Percentiles rank a stretch among this genome's conserved stretches.
Conservation (phyloP, 2,888 invertebrate species). For the Synanthedon formicaeformis region DNA sequence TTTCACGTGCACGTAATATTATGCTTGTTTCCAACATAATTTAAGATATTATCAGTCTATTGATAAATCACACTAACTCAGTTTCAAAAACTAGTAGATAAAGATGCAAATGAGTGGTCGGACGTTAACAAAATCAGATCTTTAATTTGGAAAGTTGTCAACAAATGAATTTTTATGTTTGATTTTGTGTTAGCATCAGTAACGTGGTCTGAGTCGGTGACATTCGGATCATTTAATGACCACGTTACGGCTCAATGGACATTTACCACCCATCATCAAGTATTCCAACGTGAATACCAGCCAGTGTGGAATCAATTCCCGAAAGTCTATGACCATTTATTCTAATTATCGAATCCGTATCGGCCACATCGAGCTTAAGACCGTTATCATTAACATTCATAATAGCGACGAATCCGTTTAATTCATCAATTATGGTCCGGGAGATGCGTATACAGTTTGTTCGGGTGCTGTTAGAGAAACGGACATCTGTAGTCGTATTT, state of each 20-base stretch:
- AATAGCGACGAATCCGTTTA: slow-evolving; percentile 48
- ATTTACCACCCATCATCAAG: slow-evolving; percentile 33
- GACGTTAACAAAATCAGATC: slow-evolving; percentile 33
- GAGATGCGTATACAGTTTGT: slow-evolving; percentile 26
- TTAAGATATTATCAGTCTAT: slow-evolving; percentile 29
- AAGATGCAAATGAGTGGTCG: slow-evolving; percentile 23
- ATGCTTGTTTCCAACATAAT: slow-evolving; percentile 14
- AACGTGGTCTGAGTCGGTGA: slow-evolving; percentile 7
- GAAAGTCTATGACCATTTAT: slow-evolving; percentile 47
- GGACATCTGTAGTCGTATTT: slow-evolving; percentile 62
- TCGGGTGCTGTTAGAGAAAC: slow-evolving; percentile 34
- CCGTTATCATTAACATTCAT: slow-evolving; percentile 56
- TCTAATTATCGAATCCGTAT: slow-evolving; percentile 46
- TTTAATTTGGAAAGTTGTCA: slow-evolving; percentile 35
- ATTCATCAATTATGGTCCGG: slow-evolving; percentile 55
- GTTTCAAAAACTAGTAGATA: slow-evolving; percentile 14
- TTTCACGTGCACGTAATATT: neutral
- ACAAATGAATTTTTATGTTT: slow-evolving; percentile 41
- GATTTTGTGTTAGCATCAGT: slow-evolving; percentile 19
- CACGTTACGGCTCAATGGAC: slow-evolving; percentile 6
- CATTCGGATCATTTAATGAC: slow-evolving; percentile 11
- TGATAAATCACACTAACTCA: slow-evolving; percentile 30
- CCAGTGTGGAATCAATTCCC: slow-evolving; percentile 34
- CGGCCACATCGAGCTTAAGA: slow-evolving; percentile 28
- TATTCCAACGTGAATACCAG: slow-evolving; percentile 29